These are phyloP conservation scores for Conus ventricosus DNA, from an alignment of 1,140 invertebrate species.

Conservation along the genomic window DNA sequence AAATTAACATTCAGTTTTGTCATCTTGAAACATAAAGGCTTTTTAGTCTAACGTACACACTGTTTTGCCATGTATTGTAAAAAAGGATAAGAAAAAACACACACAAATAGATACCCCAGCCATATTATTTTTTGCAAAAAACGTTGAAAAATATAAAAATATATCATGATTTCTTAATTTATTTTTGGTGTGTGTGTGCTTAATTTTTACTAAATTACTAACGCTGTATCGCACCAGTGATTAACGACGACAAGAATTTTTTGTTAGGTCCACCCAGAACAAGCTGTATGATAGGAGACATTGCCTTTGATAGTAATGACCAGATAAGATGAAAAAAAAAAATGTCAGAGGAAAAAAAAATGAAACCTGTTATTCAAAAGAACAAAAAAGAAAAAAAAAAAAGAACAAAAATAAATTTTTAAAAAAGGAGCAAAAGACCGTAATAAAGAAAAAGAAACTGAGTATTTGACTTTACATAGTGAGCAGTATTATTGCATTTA, in stretches of 20 bases:
- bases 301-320: slow-evolving; percentile 24
- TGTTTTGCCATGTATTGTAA: too few species aligned
- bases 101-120: too few species aligned
- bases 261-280: slow-evolving; percentile 14
- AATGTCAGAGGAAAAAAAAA: neutral
- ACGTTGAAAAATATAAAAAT: too few species aligned
- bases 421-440: neutral
- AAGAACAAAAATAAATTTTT: neutral
- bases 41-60: too few species aligned
- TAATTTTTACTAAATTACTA: neutral
- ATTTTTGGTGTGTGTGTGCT: neutral
- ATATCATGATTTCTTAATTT: too few species aligned
- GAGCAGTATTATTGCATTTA: too few species aligned
- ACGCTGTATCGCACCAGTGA: slow-evolving; percentile 17
- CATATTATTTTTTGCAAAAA: too few species aligned
- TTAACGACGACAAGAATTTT: slow-evolving; percentile 32
- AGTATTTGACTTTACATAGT: too few species aligned
- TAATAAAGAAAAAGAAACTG: neutral
- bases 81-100: too few species aligned
- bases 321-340: too few species aligned
- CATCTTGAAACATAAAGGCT: too few species aligned
- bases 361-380: neutral
- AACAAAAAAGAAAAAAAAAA: neutral
- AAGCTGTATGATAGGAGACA: slow-evolving; percentile 29
- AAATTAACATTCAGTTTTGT: too few species aligned